Evolutionary conservation across 2,113 vertebrate species (phyloP), one percentile per base, ranked within the genome.

Genomic region (Rostratula benghalensis): DNA sequence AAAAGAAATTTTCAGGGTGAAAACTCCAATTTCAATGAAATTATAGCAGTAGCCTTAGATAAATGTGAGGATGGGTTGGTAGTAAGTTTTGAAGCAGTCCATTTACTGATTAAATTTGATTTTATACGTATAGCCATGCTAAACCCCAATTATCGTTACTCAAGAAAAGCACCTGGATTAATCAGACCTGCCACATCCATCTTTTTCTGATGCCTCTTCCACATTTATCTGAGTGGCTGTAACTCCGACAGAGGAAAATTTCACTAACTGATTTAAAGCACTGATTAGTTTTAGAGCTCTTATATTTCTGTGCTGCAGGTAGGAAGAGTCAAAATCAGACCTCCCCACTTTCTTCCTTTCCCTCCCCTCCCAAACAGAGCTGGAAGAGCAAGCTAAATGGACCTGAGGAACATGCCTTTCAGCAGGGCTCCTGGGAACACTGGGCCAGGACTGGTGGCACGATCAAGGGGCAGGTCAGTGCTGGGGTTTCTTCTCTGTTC

Each of bases 51-150:
- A 97, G 96, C 91, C 83, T 92, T 97, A 95, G 95, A 96, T 94
- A 95, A 97, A 97, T 97, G 83, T 90, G 91, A 97, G 50, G 63
- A 92, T 77, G 60, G 59, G 73, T 95, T 97, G 91, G 96, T 96
- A 97, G 96, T 97, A 83, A 97, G 96, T 97, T 97, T 87, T 90
- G 92, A 97, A 89, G 87, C 95, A 97, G 94, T 91, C 82, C 93
- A 97, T 97, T 97, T 97, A 83, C 96, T 90, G 89, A 98, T 98
- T 98, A 97, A 95, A 97, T 97, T 95, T 91, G 68, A 97, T 97
- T 97, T 97, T 97, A 92, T 94, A 94, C 56, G 2, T 96, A 92
- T 94, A 97, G 97, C 60, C 63, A 82, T 28, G 77, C 88, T 86
- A 93, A 95, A 70, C 51, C 61, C 65, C 91, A 93, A 97, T 97